These are phyloP conservation scores for Thereva nobilitata DNA, from an alignment of 2,888 invertebrate species.

Conservation along the genomic window DNA sequence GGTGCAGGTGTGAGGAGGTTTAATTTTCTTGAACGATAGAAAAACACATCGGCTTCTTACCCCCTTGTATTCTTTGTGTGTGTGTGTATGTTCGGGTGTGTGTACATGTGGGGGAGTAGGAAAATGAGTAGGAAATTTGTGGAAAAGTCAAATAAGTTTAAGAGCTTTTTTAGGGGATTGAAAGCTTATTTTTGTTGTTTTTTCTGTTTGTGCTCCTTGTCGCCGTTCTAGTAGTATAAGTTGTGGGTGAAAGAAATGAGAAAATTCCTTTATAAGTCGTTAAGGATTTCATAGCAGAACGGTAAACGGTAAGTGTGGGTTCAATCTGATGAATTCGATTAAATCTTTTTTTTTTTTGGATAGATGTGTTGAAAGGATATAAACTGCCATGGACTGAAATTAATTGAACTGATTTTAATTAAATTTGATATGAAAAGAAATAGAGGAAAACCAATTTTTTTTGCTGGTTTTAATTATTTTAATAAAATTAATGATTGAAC, in stretches of 20 bases:
- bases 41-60: too few relatives aligned
- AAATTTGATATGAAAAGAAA: too few relatives aligned
- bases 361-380: too few relatives aligned
- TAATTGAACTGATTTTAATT: too few relatives aligned
- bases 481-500: too few relatives aligned
- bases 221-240: neutral
- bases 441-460: too few relatives aligned
- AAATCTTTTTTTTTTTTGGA: too few relatives aligned
- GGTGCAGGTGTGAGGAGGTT: neutral
- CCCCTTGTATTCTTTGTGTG: too few relatives aligned
- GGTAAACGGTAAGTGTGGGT: conserved; percentile 12
- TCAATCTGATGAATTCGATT: conserved; percentile 20
- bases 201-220: conserved; percentile 2
- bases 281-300: conserved; percentile 14
- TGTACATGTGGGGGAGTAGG: neutral
- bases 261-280: conserved; percentile 32
- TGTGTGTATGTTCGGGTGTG: neutral
- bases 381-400: too few relatives aligned
- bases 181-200: conserved; percentile 16
- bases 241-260: conserved; percentile 17
- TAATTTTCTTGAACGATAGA: too few relatives aligned
- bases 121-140: conserved; percentile 29
- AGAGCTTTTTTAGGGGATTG: conserved; percentile 23
- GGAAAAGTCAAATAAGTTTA: conserved; percentile 28
- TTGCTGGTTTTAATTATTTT: too few relatives aligned